These are phyloP conservation scores for Tetranychus piercei DNA, from an alignment of 2,888 invertebrate species.

Conservation along the genomic window DNA sequence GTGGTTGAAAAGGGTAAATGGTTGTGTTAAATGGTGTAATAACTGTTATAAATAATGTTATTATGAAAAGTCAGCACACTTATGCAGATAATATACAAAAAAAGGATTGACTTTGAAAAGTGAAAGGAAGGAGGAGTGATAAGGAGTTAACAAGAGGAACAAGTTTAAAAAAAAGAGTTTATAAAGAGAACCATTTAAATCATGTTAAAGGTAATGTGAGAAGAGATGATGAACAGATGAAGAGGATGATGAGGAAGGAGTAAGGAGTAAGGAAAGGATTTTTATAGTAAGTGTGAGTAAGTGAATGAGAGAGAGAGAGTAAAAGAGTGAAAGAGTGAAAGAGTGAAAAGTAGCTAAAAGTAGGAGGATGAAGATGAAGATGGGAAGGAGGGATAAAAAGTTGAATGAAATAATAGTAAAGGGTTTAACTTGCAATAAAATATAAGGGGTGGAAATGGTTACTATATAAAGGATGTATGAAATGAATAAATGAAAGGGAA, in stretches of 20 bases:
- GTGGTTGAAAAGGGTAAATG: too few species aligned
- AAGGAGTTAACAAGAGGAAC: not conserved
- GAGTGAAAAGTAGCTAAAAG: not conserved
- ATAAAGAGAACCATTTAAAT: not conserved
- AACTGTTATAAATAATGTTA: too few species aligned
- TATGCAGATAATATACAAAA: too few species aligned
- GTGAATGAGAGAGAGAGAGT: not conserved
- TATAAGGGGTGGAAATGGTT: not conserved
- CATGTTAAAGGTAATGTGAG: not conserved
- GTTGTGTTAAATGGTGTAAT: too few species aligned
- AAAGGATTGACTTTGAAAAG: too few species aligned
- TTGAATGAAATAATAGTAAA: not conserved
- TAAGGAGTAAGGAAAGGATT: not conserved
- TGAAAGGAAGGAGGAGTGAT: not conserved
- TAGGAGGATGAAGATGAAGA: not conserved
- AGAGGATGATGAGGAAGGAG: not conserved
- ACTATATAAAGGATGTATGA: not conserved
- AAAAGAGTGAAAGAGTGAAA: not conserved
- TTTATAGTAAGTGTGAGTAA: not conserved
- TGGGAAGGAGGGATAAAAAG: not conserved
- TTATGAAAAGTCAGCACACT: too few species aligned
- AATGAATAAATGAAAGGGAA: constrained; percentile 1
- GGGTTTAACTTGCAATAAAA: not conserved
- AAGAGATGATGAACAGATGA: not conserved
- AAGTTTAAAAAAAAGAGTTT: not conserved